phyloP scores from a whole-genome alignment of 2,888 invertebrate species.

The Aromia moschata region DNA sequence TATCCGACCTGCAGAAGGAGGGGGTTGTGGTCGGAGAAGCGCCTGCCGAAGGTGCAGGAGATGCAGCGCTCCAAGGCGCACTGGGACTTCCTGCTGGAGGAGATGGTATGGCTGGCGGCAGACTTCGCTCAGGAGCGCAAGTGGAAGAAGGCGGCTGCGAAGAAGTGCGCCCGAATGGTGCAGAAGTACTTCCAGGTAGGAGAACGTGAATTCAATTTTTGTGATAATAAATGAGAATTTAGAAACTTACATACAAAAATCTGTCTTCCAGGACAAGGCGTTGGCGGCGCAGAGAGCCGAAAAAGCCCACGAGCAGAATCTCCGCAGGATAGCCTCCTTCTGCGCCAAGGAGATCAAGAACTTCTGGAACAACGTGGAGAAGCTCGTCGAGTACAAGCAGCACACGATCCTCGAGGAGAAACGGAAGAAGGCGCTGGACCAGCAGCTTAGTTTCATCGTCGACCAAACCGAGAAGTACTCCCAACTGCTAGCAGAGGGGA shows the following conservation, averaged over 20 bases:
- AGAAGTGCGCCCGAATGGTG: conserved; percentile 91
- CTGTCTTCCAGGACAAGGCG: conserved; percentile 92
- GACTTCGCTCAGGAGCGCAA: conserved; percentile 98
- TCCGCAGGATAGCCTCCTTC: conserved; percentile 86
- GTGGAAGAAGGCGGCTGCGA: conserved; percentile 96
- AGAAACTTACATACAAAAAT: too few species aligned
- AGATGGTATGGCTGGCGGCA: conserved; percentile 98
- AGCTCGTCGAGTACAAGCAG: conserved; percentile 95
- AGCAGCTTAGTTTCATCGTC: conserved; percentile 96
- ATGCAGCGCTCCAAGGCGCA: conserved; percentile 86
- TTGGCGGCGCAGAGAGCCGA: conserved; percentile 89
- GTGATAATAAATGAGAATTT: too few species aligned
- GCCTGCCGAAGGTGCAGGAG: conserved; percentile 86
- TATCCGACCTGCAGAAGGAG: conserved; percentile 90
- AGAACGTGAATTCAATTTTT: too few species aligned
- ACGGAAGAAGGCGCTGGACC: conserved; percentile 92
- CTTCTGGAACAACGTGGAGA: conserved; percentile 97
- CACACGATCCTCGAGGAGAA: conserved; percentile 93
- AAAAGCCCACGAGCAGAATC: conserved; percentile 87
- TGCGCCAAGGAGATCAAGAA: conserved; percentile 93
- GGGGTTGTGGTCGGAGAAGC: conserved; percentile 94
- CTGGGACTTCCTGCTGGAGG: conserved; percentile 98
- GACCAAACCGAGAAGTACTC: conserved; percentile 99
- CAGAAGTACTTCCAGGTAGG: conserved; percentile 91
- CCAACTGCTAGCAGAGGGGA: conserved; percentile 86